Evolutionary conservation across 2,888 invertebrate species (phyloP).

Genomic region (Oxyteleia sp.): DNA sequence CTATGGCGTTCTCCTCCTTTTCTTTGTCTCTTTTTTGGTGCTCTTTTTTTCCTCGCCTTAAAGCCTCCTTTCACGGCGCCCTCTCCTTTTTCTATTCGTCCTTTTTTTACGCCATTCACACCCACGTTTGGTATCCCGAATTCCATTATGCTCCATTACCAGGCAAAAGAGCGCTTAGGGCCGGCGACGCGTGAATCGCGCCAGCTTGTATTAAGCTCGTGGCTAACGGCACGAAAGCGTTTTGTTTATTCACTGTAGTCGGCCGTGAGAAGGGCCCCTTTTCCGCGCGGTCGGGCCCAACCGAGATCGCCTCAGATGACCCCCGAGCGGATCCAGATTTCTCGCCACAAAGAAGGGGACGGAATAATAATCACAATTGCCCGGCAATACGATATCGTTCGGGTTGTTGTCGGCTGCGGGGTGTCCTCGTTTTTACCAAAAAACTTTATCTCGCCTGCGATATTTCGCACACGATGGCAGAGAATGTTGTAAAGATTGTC

Average conservation of each 20-base stretch:
- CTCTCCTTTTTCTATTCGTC: constrained; percentile 63
- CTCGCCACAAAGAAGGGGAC: constrained; percentile 39
- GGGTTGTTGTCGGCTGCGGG: constrained; percentile 26
- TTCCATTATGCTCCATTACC: constrained; percentile 82
- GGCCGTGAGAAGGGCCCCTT: constrained; percentile 69
- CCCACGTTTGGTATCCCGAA: constrained; percentile 77
- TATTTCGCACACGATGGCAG: neutral
- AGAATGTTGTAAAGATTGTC: too few relatives aligned
- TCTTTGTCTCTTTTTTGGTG: constrained; percentile 37
- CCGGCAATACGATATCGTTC: constrained; percentile 33
- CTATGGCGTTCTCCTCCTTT: constrained; percentile 27
- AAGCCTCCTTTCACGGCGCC: constrained; percentile 77
- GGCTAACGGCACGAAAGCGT: constrained; percentile 60
- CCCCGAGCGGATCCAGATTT: constrained; percentile 59
- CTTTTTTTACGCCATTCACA: constrained; percentile 77
- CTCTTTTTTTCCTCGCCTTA: constrained; percentile 28
- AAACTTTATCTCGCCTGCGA: neutral
- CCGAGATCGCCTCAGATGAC: constrained; percentile 53
- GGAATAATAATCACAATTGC: constrained; percentile 50
- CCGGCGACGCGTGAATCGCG: constrained; percentile 74
- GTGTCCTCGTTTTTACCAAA: constrained; percentile 18
- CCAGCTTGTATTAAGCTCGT: constrained; percentile 67
- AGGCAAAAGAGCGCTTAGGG: constrained; percentile 71
- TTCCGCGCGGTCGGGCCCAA: constrained; percentile 38
- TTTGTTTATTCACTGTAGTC: constrained; percentile 72